Evolutionary conservation across 2,113 vertebrate genomes (phyloP).

Genomic region (Aramus guarauna): DNA sequence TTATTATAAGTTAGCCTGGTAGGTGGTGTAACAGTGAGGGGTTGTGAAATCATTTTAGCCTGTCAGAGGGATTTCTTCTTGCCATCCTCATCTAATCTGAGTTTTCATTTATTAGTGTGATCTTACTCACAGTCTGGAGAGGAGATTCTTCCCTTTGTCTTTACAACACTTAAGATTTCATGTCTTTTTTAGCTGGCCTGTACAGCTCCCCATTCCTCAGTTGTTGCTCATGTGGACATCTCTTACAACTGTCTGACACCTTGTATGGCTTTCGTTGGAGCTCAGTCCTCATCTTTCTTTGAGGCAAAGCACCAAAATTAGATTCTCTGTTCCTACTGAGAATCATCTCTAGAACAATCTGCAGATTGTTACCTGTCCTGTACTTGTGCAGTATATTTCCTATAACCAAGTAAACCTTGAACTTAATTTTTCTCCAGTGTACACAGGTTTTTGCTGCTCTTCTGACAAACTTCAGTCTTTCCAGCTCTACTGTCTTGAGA

Average conservation of each 20-base stretch:
- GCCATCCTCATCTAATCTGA: background rate
- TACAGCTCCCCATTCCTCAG: background rate
- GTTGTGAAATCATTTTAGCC: background rate
- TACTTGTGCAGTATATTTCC: background rate
- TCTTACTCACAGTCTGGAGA: background rate
- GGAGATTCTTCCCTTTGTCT: background rate
- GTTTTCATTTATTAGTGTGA: background rate
- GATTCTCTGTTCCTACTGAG: background rate
- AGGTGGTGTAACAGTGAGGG: background rate
- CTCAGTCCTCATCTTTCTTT: background rate
- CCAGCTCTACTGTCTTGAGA: background rate
- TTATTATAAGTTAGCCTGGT: background rate
- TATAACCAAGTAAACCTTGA: background rate
- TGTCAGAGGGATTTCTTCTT: background rate
- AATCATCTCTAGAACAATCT: background rate
- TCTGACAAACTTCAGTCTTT: background rate
- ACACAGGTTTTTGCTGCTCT: background rate
- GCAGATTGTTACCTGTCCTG: background rate
- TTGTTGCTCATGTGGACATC: fast-evolving
- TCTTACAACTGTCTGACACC: background rate
- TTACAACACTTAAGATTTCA: background rate
- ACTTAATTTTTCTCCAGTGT: background rate
- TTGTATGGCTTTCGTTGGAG: background rate
- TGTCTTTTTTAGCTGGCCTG: background rate
- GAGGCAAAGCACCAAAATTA: background rate